Conservation (phyloP, 2,888 invertebrate species). For the Byasa hedistus region DNA sequence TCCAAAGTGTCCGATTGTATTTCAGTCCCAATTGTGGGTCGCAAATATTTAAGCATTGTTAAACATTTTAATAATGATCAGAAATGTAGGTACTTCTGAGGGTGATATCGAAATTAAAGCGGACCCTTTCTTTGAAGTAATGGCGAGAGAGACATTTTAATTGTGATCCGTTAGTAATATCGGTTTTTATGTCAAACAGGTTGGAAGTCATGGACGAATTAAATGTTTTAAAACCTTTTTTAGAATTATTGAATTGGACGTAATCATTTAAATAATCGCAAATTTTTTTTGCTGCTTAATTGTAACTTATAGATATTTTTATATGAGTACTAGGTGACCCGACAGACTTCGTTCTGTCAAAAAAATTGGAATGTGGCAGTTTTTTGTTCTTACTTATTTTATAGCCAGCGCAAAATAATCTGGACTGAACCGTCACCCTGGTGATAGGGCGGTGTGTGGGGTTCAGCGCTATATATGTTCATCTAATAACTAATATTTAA, state of each 20-base stretch:
- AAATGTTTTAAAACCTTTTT: conserved; percentile 2
- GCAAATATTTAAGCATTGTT: conserved; percentile 11
- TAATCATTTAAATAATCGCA: neutral
- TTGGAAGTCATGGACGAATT: conserved; percentile 20
- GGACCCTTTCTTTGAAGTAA: conserved; percentile 23
- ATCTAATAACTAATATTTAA: too few relatives aligned
- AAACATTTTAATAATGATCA: conserved; percentile 16
- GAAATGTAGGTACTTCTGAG: conserved; percentile 9
- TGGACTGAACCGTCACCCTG: too few relatives aligned
- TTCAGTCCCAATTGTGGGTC: neutral
- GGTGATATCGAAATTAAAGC: conserved; percentile 29
- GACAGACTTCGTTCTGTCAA: too few relatives aligned
- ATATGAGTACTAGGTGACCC: too few relatives aligned
- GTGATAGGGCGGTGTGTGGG: too few relatives aligned
- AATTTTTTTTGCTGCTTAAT: too few relatives aligned
- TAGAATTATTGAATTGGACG: neutral
- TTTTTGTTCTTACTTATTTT: too few relatives aligned
- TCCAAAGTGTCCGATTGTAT: neutral
- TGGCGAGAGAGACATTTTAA: conserved; percentile 23
- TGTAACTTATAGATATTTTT: too few relatives aligned
- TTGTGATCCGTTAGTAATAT: conserved; percentile 29
- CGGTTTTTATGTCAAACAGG: conserved; percentile 14
- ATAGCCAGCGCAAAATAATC: too few relatives aligned
- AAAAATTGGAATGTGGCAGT: too few relatives aligned
- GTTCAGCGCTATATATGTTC: too few relatives aligned